Evolutionary conservation across 1,140 invertebrate species (phyloP).

Genomic region (Trinorchestia longiramus): DNA sequence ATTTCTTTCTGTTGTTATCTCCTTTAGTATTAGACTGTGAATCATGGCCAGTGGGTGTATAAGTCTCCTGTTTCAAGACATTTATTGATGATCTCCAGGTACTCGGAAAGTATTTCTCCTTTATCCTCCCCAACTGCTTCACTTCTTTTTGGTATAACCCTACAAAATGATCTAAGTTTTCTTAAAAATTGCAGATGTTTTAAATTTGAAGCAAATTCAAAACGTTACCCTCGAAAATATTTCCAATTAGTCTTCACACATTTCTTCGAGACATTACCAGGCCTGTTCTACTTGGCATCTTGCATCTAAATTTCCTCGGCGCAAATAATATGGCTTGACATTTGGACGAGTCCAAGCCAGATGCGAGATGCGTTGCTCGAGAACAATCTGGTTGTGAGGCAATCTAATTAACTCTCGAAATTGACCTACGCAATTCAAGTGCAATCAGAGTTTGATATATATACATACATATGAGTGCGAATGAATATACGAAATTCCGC

Average conservation of each 20-base stretch:
- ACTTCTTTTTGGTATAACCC: too few relatives aligned
- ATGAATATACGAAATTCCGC: not conserved
- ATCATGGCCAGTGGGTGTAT: too few relatives aligned
- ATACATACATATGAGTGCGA: too few relatives aligned
- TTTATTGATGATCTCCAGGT: too few relatives aligned
- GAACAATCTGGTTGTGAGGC: not conserved
- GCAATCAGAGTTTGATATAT: not conserved
- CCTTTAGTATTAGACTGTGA: too few relatives aligned
- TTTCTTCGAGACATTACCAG: not conserved
- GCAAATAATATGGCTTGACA: not conserved
- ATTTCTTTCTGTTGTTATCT: too few relatives aligned
- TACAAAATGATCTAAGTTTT: too few relatives aligned
- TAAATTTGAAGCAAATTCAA: not conserved
- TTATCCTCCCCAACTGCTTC: too few relatives aligned
- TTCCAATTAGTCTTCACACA: not conserved
- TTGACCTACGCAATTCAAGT: not conserved
- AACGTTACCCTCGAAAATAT: not conserved
- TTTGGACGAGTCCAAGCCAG: not conserved
- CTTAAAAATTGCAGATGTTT: not conserved
- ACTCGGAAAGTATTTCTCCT: too few relatives aligned
- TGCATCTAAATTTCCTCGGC: not conserved
- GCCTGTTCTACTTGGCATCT: not conserved
- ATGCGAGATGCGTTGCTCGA: not conserved
- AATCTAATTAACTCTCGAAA: slow-evolving; percentile 2
- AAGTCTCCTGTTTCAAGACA: too few relatives aligned